A percentile compares a stretch with the other conserved stretches of the same genome.
phyloP scores from a whole-genome alignment of 2,888 invertebrate genomes.

The Callimorpha dominula region DNA sequence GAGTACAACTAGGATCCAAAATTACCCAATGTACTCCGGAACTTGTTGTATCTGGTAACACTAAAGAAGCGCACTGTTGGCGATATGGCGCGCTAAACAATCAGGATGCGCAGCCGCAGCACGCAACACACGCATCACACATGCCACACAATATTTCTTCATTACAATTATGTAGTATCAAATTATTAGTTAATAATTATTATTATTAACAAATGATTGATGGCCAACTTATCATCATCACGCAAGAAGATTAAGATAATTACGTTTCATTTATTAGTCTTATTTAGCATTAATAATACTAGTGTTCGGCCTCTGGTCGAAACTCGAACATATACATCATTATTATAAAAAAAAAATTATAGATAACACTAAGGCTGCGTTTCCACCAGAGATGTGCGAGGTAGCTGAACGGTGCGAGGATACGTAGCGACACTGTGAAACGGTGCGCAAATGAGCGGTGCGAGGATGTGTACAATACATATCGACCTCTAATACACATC shows the following conservation, averaged over 20 bases:
- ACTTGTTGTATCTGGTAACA: slow-evolving; percentile 36
- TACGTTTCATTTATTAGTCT: too few relatives aligned
- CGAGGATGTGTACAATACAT: too few relatives aligned
- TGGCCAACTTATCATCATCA: neutral
- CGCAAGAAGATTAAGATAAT: neutral
- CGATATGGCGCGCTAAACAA: slow-evolving; percentile 55
- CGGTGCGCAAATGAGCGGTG: too few relatives aligned
- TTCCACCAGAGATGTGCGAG: too few relatives aligned
- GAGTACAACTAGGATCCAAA: neutral
- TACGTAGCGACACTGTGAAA: too few relatives aligned
- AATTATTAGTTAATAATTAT: neutral
- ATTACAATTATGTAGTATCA: neutral
- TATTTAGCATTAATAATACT: too few relatives aligned
- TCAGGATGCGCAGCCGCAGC: slow-evolving; percentile 59
- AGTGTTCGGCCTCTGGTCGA: too few relatives aligned
- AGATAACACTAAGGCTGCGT: too few relatives aligned
- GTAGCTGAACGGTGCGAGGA: too few relatives aligned
- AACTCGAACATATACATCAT: too few relatives aligned
- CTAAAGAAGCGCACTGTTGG: slow-evolving; percentile 41
- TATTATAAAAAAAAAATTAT: too few relatives aligned
- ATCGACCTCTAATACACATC: too few relatives aligned
- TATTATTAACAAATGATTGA: neutral
- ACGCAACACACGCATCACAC: slow-evolving; percentile 51
- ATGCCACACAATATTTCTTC: slow-evolving; percentile 27
- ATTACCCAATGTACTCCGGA: neutral